These are phyloP conservation scores for Heliothis peltigera DNA, from an alignment of 2,888 invertebrate genomes.

Conservation along the genomic window DNA sequence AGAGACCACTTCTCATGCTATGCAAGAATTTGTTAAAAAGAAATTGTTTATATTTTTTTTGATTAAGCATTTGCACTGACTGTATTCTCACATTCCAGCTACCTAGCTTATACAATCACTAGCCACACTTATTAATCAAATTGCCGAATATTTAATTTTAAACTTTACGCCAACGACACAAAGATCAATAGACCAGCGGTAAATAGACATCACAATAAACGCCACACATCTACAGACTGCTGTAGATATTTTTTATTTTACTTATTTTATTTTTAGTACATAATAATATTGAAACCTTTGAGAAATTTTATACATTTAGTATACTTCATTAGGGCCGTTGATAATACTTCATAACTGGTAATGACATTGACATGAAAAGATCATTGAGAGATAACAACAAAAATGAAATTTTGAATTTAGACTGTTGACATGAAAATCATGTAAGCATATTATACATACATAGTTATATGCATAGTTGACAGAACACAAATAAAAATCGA, in stretches of 20 bases:
- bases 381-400: background rate
- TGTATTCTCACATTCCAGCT: constrained; percentile 17
- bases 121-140: constrained; percentile 3
- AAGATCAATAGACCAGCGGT: constrained; percentile 6
- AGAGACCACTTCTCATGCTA: no score
- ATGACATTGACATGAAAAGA: no score
- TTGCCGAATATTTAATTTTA: constrained; percentile 13
- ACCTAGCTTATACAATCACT: background rate
- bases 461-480: no score
- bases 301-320: constrained; percentile 5
- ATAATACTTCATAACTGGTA: background rate
- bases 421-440: no score
- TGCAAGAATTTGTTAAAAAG: no score
- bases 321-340: constrained; percentile 31
- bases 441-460: no score
- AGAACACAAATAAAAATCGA: no score
- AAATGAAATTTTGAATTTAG: background rate
- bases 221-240: no score
- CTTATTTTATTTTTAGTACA: no score
- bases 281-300: no score
- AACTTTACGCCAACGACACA: constrained; percentile 18
- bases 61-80: constrained; percentile 17
- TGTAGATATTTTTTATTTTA: no score
- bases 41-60: background rate
- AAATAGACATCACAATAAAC: no score